These are phyloP conservation scores for Ochropleura leucogaster DNA, from an alignment of 2,888 invertebrate genomes.

Conservation along the genomic window DNA sequence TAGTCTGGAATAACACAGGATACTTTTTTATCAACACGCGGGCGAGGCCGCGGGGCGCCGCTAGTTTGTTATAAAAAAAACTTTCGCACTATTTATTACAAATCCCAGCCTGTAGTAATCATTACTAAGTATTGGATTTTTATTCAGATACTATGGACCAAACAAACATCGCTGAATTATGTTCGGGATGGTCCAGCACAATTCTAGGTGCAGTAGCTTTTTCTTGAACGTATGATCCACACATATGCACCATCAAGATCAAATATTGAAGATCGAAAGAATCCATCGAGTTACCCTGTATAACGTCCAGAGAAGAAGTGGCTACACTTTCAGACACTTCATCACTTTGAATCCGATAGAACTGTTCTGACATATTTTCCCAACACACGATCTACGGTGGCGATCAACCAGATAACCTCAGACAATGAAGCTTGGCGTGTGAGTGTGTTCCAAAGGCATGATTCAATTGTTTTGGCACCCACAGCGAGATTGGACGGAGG, in stretches of 20 bases:
- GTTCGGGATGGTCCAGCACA: background rate
- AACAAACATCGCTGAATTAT: background rate
- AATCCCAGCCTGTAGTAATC: no score
- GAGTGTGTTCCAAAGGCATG: background rate
- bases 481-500: background rate
- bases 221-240: background rate
- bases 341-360: no score
- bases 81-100: no score
- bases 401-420: slow-evolving; percentile 13
- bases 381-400: slow-evolving; percentile 4
- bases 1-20: no score
- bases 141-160: background rate
- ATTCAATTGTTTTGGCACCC: slow-evolving; percentile 10
- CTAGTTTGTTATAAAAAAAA: no score
- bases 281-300: background rate
- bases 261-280: background rate
- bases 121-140: background rate
- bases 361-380: background rate
- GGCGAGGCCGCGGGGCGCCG: no score
- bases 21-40: no score
- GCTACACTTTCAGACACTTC: background rate
- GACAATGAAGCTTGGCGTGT: background rate
- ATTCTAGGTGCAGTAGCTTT: background rate
- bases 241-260: background rate
- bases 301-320: background rate